phyloP scores from a whole-genome alignment of 1,140 invertebrate species.

The Bombus polaris region DNA sequence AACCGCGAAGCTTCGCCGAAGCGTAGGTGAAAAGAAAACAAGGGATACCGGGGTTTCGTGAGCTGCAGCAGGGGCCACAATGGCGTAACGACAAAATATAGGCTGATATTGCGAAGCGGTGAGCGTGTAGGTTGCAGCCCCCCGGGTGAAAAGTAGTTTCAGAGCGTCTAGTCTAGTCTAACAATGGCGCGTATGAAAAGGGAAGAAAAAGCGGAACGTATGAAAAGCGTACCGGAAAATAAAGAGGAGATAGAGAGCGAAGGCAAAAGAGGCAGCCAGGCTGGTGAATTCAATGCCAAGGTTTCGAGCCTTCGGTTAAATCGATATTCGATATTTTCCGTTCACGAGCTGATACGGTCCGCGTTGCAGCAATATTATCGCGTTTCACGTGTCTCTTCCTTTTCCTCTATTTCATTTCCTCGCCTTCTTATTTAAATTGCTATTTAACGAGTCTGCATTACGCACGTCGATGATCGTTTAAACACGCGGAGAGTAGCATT shows the following conservation, averaged over 20 bases:
- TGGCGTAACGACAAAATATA: constrained; percentile 41
- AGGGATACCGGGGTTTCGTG: not conserved
- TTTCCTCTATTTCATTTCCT: not conserved
- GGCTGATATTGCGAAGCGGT: constrained; percentile 24
- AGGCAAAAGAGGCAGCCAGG: constrained; percentile 26
- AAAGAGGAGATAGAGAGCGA: constrained; percentile 51
- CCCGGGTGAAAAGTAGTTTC: constrained; percentile 68
- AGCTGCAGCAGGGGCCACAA: constrained; percentile 13
- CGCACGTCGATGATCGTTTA: too few species aligned
- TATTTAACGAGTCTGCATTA: not conserved
- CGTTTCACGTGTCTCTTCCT: not conserved
- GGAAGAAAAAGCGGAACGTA: constrained; percentile 27
- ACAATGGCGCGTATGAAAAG: constrained; percentile 59
- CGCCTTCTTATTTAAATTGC: not conserved
- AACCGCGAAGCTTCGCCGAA: not conserved
- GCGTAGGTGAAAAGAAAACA: not conserved
- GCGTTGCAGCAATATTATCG: constrained; percentile 11
- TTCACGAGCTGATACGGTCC: not conserved
- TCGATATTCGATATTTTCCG: constrained; percentile 54
- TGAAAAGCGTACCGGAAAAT: constrained; percentile 53
- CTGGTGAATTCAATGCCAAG: constrained; percentile 62
- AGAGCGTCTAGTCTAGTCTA: constrained; percentile 66
- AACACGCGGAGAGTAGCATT: too few species aligned
- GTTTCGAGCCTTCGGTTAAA: constrained; percentile 37
- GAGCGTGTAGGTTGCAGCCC: constrained; percentile 21